Evolutionary conservation across 2,797 vertebrate genomes (phyloP).

Genomic region (Coccyzus lansbergi): DNA sequence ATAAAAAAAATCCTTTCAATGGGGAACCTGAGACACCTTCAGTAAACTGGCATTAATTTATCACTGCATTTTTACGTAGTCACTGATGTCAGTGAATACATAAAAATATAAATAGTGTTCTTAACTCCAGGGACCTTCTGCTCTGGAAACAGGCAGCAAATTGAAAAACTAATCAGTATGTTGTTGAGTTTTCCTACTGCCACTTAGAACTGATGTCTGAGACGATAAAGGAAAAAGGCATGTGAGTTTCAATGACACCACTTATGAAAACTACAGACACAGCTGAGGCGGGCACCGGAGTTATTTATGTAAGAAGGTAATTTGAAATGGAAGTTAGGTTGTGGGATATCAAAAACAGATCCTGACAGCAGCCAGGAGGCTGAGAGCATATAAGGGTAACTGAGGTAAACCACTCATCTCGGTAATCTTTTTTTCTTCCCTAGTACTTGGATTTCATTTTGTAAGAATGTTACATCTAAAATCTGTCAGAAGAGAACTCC

Average conservation of each 20-base stretch:
- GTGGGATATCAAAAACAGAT: background rate
- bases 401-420: background rate
- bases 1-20: background rate
- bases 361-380: background rate
- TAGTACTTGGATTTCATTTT: background rate
- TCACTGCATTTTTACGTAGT: background rate
- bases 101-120: background rate
- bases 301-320: background rate
- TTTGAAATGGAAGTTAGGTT: background rate
- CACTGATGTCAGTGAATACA: background rate
- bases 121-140: background rate
- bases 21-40: background rate
- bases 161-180: background rate
- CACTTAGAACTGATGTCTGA: background rate
- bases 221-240: background rate
- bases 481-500: background rate
- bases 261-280: conserved; percentile 47
- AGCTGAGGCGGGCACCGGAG: background rate
- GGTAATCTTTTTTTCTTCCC: background rate
- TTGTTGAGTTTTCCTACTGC: background rate
- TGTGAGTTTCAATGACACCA: background rate
- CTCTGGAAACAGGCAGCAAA: background rate
- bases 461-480: background rate
- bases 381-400: background rate
- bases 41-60: background rate